phyloP scores from a whole-genome alignment of 2,113 vertebrate species.

The Microtus ochrogaster region DNA sequence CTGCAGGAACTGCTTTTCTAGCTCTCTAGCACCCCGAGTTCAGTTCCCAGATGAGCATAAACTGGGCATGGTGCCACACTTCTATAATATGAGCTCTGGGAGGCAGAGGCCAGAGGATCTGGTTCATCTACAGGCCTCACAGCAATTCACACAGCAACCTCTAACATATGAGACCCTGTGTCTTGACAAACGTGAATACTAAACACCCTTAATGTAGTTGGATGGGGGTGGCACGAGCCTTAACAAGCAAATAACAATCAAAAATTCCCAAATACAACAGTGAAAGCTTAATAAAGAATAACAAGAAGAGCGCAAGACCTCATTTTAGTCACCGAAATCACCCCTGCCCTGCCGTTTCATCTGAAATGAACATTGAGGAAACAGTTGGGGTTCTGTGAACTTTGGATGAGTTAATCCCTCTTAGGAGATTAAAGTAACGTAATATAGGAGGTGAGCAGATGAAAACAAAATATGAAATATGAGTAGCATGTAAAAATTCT shows the following conservation, averaged over 20 bases:
- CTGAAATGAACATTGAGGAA: conserved; percentile 24
- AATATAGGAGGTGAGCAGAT: conserved; percentile 10
- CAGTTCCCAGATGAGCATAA: background rate
- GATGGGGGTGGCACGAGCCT: background rate
- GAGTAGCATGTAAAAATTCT: conserved; percentile 34
- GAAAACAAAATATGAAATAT: conserved; percentile 44
- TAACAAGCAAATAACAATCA: background rate
- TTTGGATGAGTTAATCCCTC: conserved; percentile 32
- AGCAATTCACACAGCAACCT: background rate
- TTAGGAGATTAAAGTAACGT: conserved; percentile 54
- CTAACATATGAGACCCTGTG: background rate
- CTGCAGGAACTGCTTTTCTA: background rate
- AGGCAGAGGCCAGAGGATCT: background rate
- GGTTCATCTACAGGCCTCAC: no score
- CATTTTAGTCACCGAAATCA: conserved; percentile 26
- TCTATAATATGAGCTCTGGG: background rate
- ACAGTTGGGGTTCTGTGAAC: background rate
- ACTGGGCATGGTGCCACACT: background rate
- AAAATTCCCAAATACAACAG: background rate
- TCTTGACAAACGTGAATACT: background rate
- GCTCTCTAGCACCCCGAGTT: no score
- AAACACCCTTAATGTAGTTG: background rate
- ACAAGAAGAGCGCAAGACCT: background rate
- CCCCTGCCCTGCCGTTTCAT: background rate
- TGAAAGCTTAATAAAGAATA: background rate